Evolutionary conservation across 2,113 vertebrate species (phyloP).

Genomic region (Zeus faber): DNA sequence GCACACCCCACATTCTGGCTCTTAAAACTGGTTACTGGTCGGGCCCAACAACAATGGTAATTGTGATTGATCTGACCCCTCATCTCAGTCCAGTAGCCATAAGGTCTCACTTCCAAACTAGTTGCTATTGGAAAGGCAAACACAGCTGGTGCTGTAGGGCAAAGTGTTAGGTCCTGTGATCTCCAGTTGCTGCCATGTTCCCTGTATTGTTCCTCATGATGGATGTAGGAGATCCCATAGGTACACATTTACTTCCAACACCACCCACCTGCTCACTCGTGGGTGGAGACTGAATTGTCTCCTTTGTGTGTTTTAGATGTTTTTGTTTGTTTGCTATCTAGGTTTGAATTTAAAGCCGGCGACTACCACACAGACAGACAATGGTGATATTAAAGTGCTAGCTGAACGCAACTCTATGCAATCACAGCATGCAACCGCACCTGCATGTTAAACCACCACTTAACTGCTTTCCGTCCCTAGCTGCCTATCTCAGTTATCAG

Average conservation of each 20-base stretch:
- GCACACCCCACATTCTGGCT: not conserved
- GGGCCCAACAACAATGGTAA: conserved; percentile 52
- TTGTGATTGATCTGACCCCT: conserved; percentile 63
- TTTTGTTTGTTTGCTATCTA: no score
- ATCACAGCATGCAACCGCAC: not conserved
- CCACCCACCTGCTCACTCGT: conserved; percentile 56
- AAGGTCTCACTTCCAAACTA: conserved; percentile 43
- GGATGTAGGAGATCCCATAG: conserved; percentile 47
- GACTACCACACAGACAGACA: no score
- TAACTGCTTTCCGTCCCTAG: no score
- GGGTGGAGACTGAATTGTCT: conserved; percentile 6
- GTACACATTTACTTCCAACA: conserved; percentile 38
- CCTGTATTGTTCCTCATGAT: conserved; percentile 54
- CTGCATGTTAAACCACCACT: no score
- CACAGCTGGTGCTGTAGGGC: conserved; percentile 63
- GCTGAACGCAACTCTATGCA: no score
- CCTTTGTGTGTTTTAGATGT: not conserved
- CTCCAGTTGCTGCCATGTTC: conserved; percentile 36
- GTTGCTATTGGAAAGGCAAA: conserved; percentile 68
- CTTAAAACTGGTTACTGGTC: conserved; percentile 18
- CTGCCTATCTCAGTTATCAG: not conserved
- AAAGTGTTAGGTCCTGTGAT: conserved; percentile 35
- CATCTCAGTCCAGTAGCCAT: conserved; percentile 45
- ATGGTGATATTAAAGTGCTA: no score
- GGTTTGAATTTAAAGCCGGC: no score